A percentile compares a stretch with the other conserved stretches of the same genome.
phyloP scores from a whole-genome alignment of 2,888 invertebrate species.

The Mesorhabditis belari region DNA sequence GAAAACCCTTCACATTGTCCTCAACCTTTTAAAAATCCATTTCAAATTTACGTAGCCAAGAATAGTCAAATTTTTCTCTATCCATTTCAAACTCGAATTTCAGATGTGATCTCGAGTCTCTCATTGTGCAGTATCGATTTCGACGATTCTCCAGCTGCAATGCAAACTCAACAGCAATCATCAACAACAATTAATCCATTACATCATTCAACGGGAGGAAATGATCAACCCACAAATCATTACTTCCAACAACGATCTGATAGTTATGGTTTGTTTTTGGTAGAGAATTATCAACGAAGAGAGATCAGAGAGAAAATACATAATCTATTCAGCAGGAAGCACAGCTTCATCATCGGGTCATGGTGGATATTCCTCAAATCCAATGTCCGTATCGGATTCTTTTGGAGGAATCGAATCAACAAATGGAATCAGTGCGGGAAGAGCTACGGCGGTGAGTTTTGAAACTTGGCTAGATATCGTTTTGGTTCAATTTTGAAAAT shows the following conservation, averaged over 20 bases:
- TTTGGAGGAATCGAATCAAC: no score
- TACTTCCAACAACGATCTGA: neutral
- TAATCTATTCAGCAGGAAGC: neutral
- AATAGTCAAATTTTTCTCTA: no score
- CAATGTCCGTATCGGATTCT: neutral
- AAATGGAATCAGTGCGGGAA: conserved; percentile 23
- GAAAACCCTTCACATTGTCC: no score
- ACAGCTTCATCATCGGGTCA: neutral
- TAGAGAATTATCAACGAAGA: no score
- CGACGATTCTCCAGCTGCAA: conserved; percentile 33
- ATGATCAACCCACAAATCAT: neutral
- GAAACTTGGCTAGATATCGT: no score
- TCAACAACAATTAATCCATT: no score
- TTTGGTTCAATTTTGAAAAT: neutral
- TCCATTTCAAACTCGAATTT: no score
- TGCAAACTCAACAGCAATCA: conserved; percentile 3
- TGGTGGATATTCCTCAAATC: neutral
- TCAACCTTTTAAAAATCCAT: no score
- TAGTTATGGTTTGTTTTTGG: neutral
- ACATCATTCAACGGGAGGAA: no score
- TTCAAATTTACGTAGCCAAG: no score
- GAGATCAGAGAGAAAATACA: neutral
- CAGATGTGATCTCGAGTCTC: conserved; percentile 46
- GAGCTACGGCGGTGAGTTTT: conserved; percentile 28
- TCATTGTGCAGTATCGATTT: conserved; percentile 39